Evolutionary conservation across 2,888 invertebrate species (phyloP).

Genomic region (Eupithecia subumbrata): DNA sequence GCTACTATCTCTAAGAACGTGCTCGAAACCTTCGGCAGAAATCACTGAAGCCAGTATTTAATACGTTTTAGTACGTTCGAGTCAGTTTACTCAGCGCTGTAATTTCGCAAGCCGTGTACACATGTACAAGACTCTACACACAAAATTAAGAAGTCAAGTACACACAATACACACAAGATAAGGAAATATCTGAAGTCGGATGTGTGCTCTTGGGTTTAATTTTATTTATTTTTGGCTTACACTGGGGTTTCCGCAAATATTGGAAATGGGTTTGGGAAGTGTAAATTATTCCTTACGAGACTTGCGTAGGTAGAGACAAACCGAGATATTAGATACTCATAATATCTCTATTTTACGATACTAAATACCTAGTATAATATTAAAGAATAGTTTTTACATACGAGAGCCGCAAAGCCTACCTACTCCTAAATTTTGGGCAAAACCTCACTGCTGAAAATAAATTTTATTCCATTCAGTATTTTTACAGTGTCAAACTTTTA

Average conservation of each 20-base stretch:
- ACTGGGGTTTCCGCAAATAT: background rate
- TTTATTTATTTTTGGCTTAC: conserved; percentile 15
- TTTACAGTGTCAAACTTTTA: background rate
- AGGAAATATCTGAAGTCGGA: conserved; percentile 11
- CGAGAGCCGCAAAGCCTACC: too few relatives aligned
- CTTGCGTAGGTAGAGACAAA: background rate
- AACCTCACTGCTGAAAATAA: too few relatives aligned
- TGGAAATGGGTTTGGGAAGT: background rate
- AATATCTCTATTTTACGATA: too few relatives aligned
- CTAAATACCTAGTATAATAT: too few relatives aligned
- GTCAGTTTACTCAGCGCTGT: background rate
- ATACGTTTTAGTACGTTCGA: background rate
- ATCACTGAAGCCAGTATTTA: background rate
- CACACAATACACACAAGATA: conserved; percentile 12
- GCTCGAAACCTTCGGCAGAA: background rate
- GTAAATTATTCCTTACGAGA: background rate
- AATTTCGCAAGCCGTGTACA: conserved; percentile 13
- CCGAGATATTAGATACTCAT: background rate
- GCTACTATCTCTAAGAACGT: background rate
- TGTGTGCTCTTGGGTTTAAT: conserved; percentile 11
- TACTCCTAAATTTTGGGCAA: too few relatives aligned
- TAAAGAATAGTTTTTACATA: too few relatives aligned
- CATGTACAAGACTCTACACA: conserved; percentile 13
- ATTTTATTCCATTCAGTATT: background rate
- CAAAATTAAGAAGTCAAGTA: conserved; percentile 13